Evolutionary conservation across 2,888 invertebrate species (phyloP).

Genomic region (Gastrophysa polygoni): DNA sequence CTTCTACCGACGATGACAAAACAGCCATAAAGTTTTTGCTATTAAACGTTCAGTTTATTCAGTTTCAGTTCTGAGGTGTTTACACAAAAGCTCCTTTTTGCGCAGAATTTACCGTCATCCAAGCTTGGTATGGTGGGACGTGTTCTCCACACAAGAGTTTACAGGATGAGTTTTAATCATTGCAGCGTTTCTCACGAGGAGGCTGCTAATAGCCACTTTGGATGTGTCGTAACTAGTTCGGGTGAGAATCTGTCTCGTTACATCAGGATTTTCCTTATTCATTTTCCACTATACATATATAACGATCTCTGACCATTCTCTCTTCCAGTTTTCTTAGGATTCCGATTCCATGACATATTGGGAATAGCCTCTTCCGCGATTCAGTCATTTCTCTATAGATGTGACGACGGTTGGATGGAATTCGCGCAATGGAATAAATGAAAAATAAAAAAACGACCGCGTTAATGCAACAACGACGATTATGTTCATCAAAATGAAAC

Average conservation of each 20-base stretch:
- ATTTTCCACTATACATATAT: no score
- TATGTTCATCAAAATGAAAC: not conserved
- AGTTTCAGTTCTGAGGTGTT: conserved; percentile 12
- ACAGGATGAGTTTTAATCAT: conserved; percentile 8
- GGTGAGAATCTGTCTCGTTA: not conserved
- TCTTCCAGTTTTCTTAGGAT: no score
- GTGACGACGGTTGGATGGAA: no score
- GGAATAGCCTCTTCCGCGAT: no score
- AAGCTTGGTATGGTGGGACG: conserved; percentile 9
- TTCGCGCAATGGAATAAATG: no score
- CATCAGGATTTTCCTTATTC: not conserved
- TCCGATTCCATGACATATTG: no score
- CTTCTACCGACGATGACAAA: not conserved
- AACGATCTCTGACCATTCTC: no score
- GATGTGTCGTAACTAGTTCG: conserved; percentile 2
- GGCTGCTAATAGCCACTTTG: conserved; percentile 3
- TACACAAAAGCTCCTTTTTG: conserved; percentile 5
- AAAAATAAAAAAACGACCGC: no score
- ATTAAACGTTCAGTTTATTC: conserved; percentile 10
- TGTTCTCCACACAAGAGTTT: conserved; percentile 11
- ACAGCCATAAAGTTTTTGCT: conserved; percentile 14
- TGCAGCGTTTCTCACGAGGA: not conserved
- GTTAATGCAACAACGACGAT: not conserved
- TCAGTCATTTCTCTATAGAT: no score
- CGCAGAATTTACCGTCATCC: not conserved